phyloP scores from a whole-genome alignment of 2,113 vertebrate genomes.

The Loxodonta africana region DNA sequence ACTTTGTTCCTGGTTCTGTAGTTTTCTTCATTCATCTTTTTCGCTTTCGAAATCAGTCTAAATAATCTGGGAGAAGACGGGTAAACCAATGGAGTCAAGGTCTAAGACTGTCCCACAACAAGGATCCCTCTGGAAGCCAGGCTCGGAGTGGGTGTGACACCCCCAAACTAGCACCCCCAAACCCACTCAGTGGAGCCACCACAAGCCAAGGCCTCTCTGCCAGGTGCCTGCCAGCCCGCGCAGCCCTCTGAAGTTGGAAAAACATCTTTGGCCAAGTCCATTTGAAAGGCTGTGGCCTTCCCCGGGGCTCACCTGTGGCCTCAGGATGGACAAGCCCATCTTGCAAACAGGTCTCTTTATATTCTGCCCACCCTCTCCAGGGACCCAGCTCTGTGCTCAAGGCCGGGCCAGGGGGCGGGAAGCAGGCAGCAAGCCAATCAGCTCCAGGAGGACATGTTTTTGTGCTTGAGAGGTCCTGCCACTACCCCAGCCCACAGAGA shows the following conservation, averaged over 20 bases:
- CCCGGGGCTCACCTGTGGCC: conserved; percentile 80
- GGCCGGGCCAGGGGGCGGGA: too few relatives aligned
- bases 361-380: neutral
- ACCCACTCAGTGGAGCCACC: neutral
- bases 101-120: neutral
- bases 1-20: neutral
- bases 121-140: neutral
- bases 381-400: neutral
- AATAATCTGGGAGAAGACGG: too few relatives aligned
- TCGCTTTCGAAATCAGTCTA: neutral
- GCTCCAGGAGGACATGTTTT: neutral
- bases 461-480: neutral
- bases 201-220: neutral
- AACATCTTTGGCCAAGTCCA: conserved; percentile 84
- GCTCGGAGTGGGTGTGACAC: neutral
- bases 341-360: conserved; percentile 65
- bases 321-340: conserved; percentile 67
- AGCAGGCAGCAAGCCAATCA: neutral
- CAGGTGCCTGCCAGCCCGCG: neutral
- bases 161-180: neutral
- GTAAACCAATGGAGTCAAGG: neutral
- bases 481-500: neutral
- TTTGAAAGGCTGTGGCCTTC: conserved; percentile 80
- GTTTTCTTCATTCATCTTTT: neutral
- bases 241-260: conserved; percentile 85